Evolutionary conservation across 2,113 vertebrate genomes (phyloP).

Genomic region (Tonatia bakeri): DNA sequence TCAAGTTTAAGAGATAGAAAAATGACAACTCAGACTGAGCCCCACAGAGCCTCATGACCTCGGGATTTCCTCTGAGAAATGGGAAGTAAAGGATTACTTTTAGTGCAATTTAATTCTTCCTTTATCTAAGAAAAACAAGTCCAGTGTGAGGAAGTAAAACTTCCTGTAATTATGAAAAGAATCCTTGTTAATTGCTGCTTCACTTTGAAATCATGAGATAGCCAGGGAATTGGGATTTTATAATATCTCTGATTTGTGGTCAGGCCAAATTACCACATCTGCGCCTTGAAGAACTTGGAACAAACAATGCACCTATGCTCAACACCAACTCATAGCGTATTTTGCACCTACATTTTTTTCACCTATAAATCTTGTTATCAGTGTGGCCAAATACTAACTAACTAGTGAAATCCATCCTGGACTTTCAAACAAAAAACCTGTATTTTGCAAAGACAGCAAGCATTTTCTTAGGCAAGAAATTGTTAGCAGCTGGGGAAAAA

Average conservation of each 20-base stretch:
- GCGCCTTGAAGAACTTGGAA: neutral
- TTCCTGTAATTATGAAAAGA: neutral
- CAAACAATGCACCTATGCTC: neutral
- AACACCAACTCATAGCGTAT: neutral
- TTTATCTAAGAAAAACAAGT: neutral
- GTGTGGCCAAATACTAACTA: conserved; percentile 1
- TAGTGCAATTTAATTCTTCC: neutral
- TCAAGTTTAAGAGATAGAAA: conserved; percentile 8
- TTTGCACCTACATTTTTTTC: neutral
- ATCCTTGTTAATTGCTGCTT: neutral
- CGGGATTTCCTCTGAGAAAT: neutral
- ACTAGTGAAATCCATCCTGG: neutral
- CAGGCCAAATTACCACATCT: neutral
- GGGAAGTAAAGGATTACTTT: neutral
- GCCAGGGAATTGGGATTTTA: neutral
- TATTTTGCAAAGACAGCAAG: neutral
- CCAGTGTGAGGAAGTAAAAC: neutral
- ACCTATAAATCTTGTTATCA: neutral
- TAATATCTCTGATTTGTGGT: neutral
- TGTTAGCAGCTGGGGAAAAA: neutral
- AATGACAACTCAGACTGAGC: neutral
- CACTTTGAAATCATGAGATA: neutral
- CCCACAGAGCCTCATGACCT: neutral
- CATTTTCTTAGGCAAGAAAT: neutral
- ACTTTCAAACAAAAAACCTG: neutral